Evolutionary conservation across 53 echinoderm and acorn worm species (phyloP).

Genomic region (Luidia sarsii): DNA sequence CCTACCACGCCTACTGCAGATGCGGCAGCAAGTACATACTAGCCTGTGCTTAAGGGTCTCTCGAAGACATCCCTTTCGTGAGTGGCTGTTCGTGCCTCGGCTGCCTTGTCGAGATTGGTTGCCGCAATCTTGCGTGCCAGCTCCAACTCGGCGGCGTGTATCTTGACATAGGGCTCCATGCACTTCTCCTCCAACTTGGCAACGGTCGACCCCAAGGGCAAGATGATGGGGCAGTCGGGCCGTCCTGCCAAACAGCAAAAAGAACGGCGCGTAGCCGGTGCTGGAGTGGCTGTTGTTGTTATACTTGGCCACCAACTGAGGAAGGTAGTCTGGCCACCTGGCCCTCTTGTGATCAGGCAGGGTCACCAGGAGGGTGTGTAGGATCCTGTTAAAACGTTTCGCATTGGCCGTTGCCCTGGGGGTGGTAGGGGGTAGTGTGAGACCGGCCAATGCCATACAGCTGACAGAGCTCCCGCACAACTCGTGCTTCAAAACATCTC

Average conservation of each 20-base stretch:
- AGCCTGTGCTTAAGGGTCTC: too few species aligned
- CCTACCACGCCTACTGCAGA: not conserved
- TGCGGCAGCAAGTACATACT: slow-evolving; percentile 34
- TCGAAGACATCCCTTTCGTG: slow-evolving; percentile 22
- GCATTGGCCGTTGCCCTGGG: slow-evolving; percentile 19
- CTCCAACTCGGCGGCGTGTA: not conserved
- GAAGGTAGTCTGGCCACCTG: slow-evolving; percentile 31
- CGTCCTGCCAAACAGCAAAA: slow-evolving; percentile 21
- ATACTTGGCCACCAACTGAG: slow-evolving; percentile 8
- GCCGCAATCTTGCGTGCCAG: slow-evolving; percentile 12
- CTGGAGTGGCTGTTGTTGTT: slow-evolving; percentile 37
- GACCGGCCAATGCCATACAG: slow-evolving; percentile 21
- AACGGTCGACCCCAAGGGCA: not conserved
- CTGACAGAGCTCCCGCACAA: slow-evolving; percentile 28
- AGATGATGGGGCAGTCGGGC: not conserved
- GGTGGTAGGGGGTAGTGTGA: slow-evolving; percentile 44
- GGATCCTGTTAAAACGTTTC: slow-evolving; percentile 37
- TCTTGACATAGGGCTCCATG: not conserved
- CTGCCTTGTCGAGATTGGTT: not conserved
- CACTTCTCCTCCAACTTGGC: not conserved
- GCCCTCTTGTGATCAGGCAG: slow-evolving; percentile 8
- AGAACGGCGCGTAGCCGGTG: slow-evolving; percentile 40
- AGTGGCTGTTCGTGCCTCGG: not conserved
- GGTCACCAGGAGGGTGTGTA: slow-evolving; percentile 25
- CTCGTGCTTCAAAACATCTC: slow-evolving; percentile 37